Conservation (phyloP, 2,888 invertebrate genomes). For the Andrena camellia region DNA sequence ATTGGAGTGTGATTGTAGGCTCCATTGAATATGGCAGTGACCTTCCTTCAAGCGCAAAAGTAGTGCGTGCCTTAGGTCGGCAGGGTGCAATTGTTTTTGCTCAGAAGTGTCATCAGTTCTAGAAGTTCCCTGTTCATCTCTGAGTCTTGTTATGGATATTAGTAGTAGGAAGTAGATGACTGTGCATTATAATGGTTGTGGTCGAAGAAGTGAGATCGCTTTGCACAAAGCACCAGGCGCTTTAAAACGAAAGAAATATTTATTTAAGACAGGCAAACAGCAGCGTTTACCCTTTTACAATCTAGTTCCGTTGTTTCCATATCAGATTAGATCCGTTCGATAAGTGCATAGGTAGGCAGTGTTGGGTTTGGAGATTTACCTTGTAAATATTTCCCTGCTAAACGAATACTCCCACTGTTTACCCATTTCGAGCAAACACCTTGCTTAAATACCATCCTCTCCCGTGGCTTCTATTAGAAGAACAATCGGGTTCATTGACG, state of each 20-base stretch:
- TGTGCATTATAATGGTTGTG: too few relatives aligned
- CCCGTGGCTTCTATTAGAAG: conserved; percentile 34
- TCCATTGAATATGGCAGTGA: too few relatives aligned
- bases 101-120: too few relatives aligned
- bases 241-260: not conserved
- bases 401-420: conserved; percentile 66
- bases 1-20: too few relatives aligned
- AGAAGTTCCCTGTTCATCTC: too few relatives aligned
- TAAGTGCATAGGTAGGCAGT: conserved; percentile 62
- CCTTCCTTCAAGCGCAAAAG: too few relatives aligned
- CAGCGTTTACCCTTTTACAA: conserved; percentile 12
- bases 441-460: conserved; percentile 46
- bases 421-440: conserved; percentile 65
- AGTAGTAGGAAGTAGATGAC: too few relatives aligned
- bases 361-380: conserved; percentile 61
- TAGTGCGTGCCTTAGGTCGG: too few relatives aligned
- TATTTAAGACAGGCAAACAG: conserved; percentile 1
- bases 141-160: too few relatives aligned
- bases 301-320: conserved; percentile 52
- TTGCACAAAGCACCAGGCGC: not conserved
- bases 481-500: conserved; percentile 47
- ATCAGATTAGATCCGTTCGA: conserved; percentile 46
- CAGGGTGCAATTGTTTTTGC: too few relatives aligned
- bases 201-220: not conserved
- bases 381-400: conserved; percentile 67